These are phyloP conservation scores for Seriola quinqueradiata DNA, from an alignment of 2,113 vertebrate genomes.

Conservation along the genomic window DNA sequence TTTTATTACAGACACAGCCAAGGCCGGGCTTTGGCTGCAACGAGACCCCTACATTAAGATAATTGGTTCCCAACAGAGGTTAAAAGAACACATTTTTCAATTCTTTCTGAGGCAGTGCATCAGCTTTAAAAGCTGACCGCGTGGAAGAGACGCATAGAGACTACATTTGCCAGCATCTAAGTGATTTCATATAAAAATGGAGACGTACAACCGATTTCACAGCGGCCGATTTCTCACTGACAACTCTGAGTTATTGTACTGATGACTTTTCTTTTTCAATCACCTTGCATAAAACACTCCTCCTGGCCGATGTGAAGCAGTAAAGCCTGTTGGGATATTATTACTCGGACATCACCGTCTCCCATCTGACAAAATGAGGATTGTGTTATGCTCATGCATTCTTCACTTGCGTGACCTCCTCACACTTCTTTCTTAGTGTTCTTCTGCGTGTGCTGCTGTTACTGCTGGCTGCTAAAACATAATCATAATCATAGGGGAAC, in stretches of 20 bases:
- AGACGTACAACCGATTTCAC: constrained; percentile 14
- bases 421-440: constrained; percentile 8
- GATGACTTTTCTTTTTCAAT: constrained; percentile 8
- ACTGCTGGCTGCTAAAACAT: constrained; percentile 6
- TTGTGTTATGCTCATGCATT: not conserved
- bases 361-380: not conserved
- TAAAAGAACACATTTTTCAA: constrained; percentile 52
- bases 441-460: constrained; percentile 19
- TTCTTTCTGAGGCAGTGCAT: constrained; percentile 46
- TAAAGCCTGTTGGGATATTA: not conserved
- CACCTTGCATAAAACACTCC: constrained; percentile 1
- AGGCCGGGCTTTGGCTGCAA: constrained; percentile 35
- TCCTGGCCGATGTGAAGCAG: not conserved
- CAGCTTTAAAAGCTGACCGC: constrained; percentile 32
- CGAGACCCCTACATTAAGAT: constrained; percentile 60
- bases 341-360: not conserved
- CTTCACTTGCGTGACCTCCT: constrained; percentile 15
- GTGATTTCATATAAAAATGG: constrained; percentile 36
- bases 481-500: constrained; percentile 19
- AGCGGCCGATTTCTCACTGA: not conserved
- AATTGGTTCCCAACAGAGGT: constrained; percentile 69
- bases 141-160: constrained; percentile 19
- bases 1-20: constrained; percentile 61
- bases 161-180: constrained; percentile 39
- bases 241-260: not conserved